A percentile compares a stretch with the other conserved stretches of the same genome.
These are phyloP conservation scores for Psittacula derbiana DNA, from an alignment of 2,797 vertebrate species.

Conservation along the genomic window DNA sequence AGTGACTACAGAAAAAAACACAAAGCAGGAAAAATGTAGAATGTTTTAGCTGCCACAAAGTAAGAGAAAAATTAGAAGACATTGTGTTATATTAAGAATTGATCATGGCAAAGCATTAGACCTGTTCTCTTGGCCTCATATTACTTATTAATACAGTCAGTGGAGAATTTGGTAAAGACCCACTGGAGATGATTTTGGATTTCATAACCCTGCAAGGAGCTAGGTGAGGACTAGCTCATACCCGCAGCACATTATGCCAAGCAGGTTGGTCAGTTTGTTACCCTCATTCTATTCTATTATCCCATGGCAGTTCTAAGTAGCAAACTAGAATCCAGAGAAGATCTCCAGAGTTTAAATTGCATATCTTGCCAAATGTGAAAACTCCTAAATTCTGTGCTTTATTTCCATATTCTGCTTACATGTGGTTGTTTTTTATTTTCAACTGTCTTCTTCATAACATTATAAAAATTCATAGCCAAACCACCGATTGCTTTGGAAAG, in stretches of 20 bases:
- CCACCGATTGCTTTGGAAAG: not conserved
- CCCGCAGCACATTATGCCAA: not conserved
- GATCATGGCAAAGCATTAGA: not conserved
- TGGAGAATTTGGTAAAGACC: not conserved
- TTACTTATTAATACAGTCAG: not conserved
- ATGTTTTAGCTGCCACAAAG: not conserved
- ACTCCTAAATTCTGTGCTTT: not conserved
- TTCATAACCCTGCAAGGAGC: not conserved
- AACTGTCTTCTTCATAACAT: not conserved
- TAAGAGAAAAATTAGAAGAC: not conserved
- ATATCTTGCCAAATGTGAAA: not conserved
- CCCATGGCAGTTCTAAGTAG: not conserved
- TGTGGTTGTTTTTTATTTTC: fast-evolving
- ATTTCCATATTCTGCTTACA: not conserved
- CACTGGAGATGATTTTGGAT: not conserved
- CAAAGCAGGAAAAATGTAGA: not conserved
- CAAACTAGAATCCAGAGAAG: not conserved
- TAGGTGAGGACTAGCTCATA: not conserved
- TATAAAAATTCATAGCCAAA: not conserved
- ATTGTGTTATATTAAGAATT: not conserved
- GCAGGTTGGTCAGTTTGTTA: not conserved
- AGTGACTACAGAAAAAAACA: not conserved
- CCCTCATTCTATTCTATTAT: not conserved
- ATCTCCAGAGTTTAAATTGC: not conserved
- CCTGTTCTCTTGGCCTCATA: not conserved